Conservation (phyloP, 2,888 invertebrate species). For the Yponomeuta plumbellus region DNA sequence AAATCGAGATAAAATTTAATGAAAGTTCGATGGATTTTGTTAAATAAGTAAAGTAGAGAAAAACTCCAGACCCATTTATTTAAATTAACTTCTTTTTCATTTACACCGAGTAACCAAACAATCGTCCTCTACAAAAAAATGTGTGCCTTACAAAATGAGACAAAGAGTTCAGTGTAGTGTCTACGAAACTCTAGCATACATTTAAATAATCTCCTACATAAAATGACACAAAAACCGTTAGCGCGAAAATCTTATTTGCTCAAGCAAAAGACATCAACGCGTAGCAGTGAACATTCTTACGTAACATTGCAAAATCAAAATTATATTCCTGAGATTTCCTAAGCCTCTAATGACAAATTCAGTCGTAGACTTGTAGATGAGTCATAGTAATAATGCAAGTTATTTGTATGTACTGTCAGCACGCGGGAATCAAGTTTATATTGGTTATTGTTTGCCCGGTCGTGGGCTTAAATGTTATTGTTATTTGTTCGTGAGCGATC, state of each 20-base stretch:
- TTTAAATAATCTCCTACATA: neutral
- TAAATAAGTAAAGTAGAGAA: too few relatives aligned
- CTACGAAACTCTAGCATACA: too few relatives aligned
- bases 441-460: conserved; percentile 15
- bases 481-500: conserved; percentile 16
- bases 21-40: too few relatives aligned
- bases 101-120: too few relatives aligned
- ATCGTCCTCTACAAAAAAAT: too few relatives aligned
- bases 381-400: conserved; percentile 9
- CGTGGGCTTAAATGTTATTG: conserved; percentile 18
- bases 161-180: too few relatives aligned
- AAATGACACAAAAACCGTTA: neutral
- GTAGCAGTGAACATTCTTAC: neutral
- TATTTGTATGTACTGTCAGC: conserved; percentile 14
- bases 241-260: neutral
- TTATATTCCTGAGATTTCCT: neutral
- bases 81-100: too few relatives aligned
- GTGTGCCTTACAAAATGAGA: too few relatives aligned
- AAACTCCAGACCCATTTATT: too few relatives aligned
- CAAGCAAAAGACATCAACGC: conserved; percentile 16
- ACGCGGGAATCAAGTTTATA: conserved; percentile 13
- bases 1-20: too few relatives aligned
- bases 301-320: neutral
- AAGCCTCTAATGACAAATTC: conserved; percentile 10
- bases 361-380: neutral